phyloP scores from a whole-genome alignment of 37 sponge, comb jelly and placozoan species.

The Geodia barretti region DNA sequence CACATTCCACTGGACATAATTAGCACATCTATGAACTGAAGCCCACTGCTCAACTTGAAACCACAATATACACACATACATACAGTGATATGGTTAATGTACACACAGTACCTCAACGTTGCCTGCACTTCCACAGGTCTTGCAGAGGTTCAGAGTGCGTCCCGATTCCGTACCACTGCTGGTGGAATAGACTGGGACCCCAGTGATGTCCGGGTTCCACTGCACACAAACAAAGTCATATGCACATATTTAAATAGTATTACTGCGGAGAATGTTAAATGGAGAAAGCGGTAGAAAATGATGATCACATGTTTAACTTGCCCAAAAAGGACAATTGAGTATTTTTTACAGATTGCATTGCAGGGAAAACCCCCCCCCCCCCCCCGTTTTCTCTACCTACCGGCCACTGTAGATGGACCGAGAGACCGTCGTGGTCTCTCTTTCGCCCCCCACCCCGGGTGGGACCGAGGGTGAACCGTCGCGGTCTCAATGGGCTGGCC shows the following conservation, averaged over 20 bases:
- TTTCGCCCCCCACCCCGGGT: not conserved
- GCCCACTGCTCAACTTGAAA: too few species aligned
- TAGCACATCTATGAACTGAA: too few species aligned
- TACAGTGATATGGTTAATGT: not conserved
- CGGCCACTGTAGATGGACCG: slow-evolving; percentile 64
- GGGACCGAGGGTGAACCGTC: slow-evolving; percentile 7
- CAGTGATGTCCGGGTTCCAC: slow-evolving; percentile 16
- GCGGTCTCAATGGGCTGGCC: slow-evolving; percentile 42
- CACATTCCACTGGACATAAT: too few species aligned
- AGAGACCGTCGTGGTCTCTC: slow-evolving; percentile 5
- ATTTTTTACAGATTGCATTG: too few species aligned
- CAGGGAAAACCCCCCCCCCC: too few species aligned
- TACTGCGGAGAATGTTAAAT: too few species aligned
- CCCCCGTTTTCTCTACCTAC: too few species aligned
- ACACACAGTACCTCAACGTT: slow-evolving; percentile 13
- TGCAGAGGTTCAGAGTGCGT: slow-evolving; percentile 26
- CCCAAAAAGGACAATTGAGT: too few species aligned
- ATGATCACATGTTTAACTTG: too few species aligned
- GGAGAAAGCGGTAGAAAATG: too few species aligned
- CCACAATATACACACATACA: too few species aligned
- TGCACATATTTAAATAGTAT: not conserved
- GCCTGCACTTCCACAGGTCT: slow-evolving; percentile 56
- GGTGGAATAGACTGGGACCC: slow-evolving; percentile 41
- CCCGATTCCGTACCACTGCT: not conserved
- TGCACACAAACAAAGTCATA: not conserved